Base-by-base conservation (phyloP, 2,113 vertebrate genomes). In the Caloenas nicobarica region DNA sequence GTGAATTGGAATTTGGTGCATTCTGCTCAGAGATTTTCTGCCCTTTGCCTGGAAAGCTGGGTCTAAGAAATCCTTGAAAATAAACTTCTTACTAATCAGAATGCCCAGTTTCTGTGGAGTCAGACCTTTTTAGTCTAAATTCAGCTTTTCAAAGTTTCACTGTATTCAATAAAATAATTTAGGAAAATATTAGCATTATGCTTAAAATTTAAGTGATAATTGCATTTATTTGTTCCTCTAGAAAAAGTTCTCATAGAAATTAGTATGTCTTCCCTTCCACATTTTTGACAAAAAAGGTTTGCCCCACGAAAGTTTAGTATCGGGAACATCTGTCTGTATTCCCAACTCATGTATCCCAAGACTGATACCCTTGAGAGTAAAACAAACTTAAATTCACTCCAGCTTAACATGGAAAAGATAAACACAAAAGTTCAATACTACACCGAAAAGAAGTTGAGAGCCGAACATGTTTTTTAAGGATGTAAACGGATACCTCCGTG, bases 401-500 rank as follows among this genome's bases (percentile, higher is more conserved):
- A 64, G 25, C 24, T 34, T 60, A 76, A 11, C 24, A 38, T 1
- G 1, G 1, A 28, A 89, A 71, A 70, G 36, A 13, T 15, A 60
- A 24, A 16, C 5, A 56, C 10, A 42, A 48, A 42, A 56, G 7
- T 64, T 26, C 10, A 81, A 76, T 10, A 28, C 3, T 28, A 23
- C 4, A 34, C 0, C 64, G 29, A 73, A 64, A 51, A 86, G 82
- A 73, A 13, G 1, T 3, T 31, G 26, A 81, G 72, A 78, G 40
- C 15, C 4, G 69, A 58, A 22, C 7, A 26, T 3, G 7, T 69
- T 2, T 3, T 64, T 6, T 51, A 24, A 31, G 29, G 57, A 42
- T 38, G 11, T 16, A 16, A 78, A 25, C 2, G 28, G 48, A 38
- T 48, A 36, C 15, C 64, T 9, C 2, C 1, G 0, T 16, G 21